A percentile compares a stretch with the other conserved stretches of the same genome.
phyloP scores from a whole-genome alignment of 1,140 invertebrate species.

The Yoshiicerus persimilis region DNA sequence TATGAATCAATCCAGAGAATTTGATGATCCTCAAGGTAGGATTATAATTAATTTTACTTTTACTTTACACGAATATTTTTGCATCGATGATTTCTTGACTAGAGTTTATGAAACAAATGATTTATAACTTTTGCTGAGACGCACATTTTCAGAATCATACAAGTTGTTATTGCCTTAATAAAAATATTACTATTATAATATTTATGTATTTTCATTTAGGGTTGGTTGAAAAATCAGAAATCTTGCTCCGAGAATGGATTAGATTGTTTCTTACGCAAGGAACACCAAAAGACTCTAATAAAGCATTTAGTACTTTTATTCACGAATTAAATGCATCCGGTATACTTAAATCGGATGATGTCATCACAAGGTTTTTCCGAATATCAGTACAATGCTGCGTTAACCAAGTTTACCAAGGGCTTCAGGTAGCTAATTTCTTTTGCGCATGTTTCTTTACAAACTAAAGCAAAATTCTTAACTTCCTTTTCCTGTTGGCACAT shows the following conservation, averaged over 20 bases:
- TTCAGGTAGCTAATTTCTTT: slow-evolving; percentile 33
- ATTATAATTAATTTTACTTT: neutral
- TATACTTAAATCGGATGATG: slow-evolving; percentile 94
- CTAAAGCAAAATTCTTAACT: no score
- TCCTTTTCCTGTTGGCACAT: no score
- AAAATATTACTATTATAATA: neutral
- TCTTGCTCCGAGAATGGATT: slow-evolving; percentile 92
- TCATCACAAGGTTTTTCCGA: slow-evolving; percentile 95
- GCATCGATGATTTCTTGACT: slow-evolving; percentile 19
- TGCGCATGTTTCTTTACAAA: neutral
- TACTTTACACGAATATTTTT: neutral
- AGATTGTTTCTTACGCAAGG: slow-evolving; percentile 79
- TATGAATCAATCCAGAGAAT: slow-evolving; percentile 79
- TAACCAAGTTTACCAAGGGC: slow-evolving; percentile 48
- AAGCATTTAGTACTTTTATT: slow-evolving; percentile 92
- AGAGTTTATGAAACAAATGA: slow-evolving; percentile 27
- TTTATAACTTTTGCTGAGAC: neutral
- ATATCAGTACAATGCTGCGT: slow-evolving; percentile 91
- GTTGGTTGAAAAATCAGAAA: slow-evolving; percentile 93
- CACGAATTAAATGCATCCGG: slow-evolving; percentile 94
- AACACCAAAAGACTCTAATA: slow-evolving; percentile 80
- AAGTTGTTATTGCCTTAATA: neutral
- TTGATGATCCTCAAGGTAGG: slow-evolving; percentile 76
- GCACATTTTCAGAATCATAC: neutral
- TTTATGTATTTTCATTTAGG: slow-evolving; percentile 58